Percentiles rank a stretch among this genome's conserved stretches.
These are phyloP conservation scores for Natator depressus DNA, from an alignment of 2,113 vertebrate species.

Conservation along the genomic window DNA sequence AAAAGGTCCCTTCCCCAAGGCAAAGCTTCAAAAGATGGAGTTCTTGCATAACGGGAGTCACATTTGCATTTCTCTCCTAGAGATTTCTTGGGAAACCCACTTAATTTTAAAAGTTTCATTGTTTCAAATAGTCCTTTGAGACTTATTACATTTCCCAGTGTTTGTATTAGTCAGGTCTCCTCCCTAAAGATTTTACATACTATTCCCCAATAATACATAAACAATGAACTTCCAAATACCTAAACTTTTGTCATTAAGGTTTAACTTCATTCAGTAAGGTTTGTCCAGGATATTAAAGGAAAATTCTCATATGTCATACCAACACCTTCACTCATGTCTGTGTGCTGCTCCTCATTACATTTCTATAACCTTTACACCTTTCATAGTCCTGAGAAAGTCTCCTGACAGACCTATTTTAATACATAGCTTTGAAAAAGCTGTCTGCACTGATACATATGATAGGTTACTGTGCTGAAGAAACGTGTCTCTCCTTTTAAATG, in stretches of 20 bases:
- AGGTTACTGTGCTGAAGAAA: not conserved
- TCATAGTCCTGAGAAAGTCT: not conserved
- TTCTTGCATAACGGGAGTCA: not conserved
- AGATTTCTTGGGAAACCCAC: not conserved
- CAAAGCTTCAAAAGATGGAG: not conserved
- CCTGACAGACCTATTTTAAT: not conserved
- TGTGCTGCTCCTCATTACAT: not conserved
- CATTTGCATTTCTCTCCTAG: not conserved
- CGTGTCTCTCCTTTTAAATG: not conserved
- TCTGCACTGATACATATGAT: not conserved
- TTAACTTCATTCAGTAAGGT: not conserved
- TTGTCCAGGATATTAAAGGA: not conserved
- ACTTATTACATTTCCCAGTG: not conserved
- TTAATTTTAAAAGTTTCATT: not conserved
- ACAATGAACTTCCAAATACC: not conserved
- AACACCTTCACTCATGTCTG: not conserved
- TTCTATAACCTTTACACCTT: not conserved
- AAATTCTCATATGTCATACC: not conserved
- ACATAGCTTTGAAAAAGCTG: not conserved
- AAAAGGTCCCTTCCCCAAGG: not conserved
- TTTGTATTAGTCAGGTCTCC: not conserved
- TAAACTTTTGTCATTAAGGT: not conserved
- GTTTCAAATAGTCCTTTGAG: not conserved
- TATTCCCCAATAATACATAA: not conserved
- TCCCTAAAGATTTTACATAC: not conserved